Evolutionary conservation across 2,888 invertebrate genomes (phyloP).

Genomic region (Aphodius sticticus): DNA sequence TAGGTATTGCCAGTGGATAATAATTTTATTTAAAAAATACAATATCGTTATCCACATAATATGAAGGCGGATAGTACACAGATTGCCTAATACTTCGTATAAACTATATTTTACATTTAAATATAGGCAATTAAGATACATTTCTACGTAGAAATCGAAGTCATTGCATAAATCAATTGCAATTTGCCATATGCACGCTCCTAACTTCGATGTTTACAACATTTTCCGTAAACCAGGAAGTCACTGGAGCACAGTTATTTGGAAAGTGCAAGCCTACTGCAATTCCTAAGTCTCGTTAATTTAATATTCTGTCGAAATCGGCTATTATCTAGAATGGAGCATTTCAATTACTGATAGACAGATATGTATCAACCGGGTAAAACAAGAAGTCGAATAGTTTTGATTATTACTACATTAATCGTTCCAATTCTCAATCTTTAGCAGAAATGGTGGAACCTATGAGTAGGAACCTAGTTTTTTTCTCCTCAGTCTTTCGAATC

Average conservation of each 20-base stretch:
- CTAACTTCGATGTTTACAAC: neutral
- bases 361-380: neutral
- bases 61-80: neutral
- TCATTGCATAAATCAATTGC: neutral
- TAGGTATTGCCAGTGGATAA: too few species aligned
- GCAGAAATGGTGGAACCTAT: neutral
- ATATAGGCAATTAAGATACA: neutral
- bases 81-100: neutral
- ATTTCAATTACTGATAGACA: neutral
- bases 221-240: conserved; percentile 4
- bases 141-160: neutral
- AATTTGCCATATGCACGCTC: neutral
- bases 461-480: neutral
- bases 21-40: too few species aligned
- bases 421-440: neutral
- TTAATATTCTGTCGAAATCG: conserved; percentile 4
- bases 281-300: neutral
- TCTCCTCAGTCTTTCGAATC: neutral
- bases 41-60: too few species aligned
- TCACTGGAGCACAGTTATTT: neutral
- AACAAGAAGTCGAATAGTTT: neutral
- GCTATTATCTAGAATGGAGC: neutral
- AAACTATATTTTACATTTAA: neutral
- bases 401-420: neutral
- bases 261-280: neutral